These are phyloP conservation scores for Diplosoma virens DNA, from an alignment of 23 tunicate species.

Conservation along the genomic window DNA sequence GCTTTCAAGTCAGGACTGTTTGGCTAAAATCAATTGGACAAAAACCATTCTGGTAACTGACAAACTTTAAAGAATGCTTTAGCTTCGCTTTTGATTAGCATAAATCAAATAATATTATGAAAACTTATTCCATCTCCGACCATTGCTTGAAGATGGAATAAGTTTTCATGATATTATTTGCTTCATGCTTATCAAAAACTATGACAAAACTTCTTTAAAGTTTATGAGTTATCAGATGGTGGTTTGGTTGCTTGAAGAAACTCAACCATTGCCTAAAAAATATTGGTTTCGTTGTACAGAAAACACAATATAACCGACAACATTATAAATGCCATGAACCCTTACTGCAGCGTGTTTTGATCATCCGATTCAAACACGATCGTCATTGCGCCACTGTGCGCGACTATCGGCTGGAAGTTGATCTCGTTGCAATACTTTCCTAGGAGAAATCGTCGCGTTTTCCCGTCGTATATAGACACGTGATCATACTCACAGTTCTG, in stretches of 20 bases:
- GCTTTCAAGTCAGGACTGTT: too few species aligned
- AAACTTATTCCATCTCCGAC: too few species aligned
- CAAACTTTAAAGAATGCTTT: too few species aligned
- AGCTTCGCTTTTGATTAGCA: too few species aligned
- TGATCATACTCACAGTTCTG: conserved; percentile 39
- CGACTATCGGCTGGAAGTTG: conserved; percentile 49
- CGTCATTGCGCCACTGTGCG: conserved; percentile 69
- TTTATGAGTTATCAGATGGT: background rate
- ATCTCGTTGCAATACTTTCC: conserved; percentile 50
- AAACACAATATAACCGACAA: background rate
- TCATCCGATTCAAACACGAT: conserved; percentile 43
- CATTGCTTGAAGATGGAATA: too few species aligned
- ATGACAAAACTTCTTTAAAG: too few species aligned
- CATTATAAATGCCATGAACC: background rate
- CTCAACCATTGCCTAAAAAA: background rate
- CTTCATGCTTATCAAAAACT: too few species aligned
- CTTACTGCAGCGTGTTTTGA: conserved; percentile 21
- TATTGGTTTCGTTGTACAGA: background rate
- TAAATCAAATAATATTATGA: too few species aligned
- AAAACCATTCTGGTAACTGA: too few species aligned
- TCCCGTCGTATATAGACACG: conserved; percentile 70
- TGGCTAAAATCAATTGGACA: too few species aligned
- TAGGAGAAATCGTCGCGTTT: conserved; percentile 30
- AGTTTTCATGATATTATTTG: too few species aligned
- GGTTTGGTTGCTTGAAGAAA: background rate